phyloP scores from a whole-genome alignment of 2,113 vertebrate genomes.

The Alaudala cheleensis region DNA sequence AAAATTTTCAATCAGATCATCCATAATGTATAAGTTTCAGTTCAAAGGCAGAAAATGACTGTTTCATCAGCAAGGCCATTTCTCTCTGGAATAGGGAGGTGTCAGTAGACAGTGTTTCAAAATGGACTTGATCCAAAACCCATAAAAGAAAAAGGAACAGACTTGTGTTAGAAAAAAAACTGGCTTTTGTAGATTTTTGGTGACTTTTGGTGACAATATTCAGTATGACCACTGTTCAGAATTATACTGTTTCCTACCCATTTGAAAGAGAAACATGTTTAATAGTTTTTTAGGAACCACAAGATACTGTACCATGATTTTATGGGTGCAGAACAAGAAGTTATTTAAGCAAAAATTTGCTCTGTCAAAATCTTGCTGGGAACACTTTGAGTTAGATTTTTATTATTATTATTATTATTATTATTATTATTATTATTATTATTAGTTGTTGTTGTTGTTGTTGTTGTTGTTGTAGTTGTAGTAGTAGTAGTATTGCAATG shows the following conservation, averaged over 20 bases:
- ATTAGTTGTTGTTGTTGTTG: too few relatives aligned
- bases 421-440: too few relatives aligned
- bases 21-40: constrained; percentile 16
- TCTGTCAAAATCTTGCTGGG: not conserved
- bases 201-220: not conserved
- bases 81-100: not conserved
- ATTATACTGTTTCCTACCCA: not conserved
- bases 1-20: constrained; percentile 39
- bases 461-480: too few relatives aligned
- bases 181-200: not conserved
- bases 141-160: not conserved
- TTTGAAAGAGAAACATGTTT: not conserved
- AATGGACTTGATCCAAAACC: not conserved
- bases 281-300: not conserved
- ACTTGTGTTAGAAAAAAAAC: not conserved
- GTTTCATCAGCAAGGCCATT: not conserved
- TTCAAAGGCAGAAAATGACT: constrained; percentile 20
- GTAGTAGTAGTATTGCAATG: too few relatives aligned
- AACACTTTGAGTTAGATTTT: not conserved
- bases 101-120: not conserved
- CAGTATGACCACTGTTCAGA: not conserved
- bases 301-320: not conserved
- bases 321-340: not conserved
- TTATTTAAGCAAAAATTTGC: not conserved
- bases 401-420: not conserved